Percentiles rank a stretch among this genome's conserved stretches.
Conservation (phyloP, 2,888 invertebrate genomes). For the Thysanoteuthis rhombus region DNA sequence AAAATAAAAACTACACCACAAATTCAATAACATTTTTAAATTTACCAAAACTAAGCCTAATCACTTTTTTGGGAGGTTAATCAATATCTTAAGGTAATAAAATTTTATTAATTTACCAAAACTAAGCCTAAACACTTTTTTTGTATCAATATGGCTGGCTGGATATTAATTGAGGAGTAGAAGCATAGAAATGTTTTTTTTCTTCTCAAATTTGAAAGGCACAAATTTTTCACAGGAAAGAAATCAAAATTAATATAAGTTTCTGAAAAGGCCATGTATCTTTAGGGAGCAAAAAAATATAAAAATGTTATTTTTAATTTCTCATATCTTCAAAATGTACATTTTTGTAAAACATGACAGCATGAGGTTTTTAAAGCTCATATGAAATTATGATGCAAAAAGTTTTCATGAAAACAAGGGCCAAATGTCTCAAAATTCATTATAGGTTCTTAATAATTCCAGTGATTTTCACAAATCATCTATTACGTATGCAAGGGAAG, state of each 20-base stretch:
- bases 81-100: too few species aligned
- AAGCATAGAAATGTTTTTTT: background rate
- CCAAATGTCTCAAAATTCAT: background rate
- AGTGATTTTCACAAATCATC: too few species aligned
- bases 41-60: background rate
- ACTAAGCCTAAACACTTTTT: too few species aligned
- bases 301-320: background rate
- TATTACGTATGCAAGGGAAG: background rate
- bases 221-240: background rate
- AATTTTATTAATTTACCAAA: too few species aligned
- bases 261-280: background rate
- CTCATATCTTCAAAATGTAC: background rate
- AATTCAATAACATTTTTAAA: background rate
- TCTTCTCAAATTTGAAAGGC: background rate
- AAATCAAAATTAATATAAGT: background rate
- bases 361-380: background rate
- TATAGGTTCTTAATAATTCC: background rate
- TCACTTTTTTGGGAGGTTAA: too few species aligned
- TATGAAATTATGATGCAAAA: background rate
- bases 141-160: background rate
- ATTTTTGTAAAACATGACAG: background rate
- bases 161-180: background rate
- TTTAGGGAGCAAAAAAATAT: background rate
- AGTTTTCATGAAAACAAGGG: background rate
- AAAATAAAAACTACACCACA: background rate